These are phyloP conservation scores for Geophilus truncorum DNA, from an alignment of 2,888 invertebrate genomes.

Conservation along the genomic window DNA sequence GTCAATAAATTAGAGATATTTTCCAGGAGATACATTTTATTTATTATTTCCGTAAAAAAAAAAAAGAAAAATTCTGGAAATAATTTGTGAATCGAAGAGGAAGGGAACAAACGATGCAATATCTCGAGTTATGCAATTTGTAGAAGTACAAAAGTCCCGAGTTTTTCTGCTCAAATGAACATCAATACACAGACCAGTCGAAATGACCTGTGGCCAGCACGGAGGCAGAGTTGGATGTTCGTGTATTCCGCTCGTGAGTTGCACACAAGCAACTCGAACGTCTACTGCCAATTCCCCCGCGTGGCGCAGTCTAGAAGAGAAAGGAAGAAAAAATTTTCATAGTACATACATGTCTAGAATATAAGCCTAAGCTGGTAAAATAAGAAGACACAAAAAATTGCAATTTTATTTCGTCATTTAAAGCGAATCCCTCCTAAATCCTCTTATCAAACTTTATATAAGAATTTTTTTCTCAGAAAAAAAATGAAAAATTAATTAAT, in stretches of 20 bases:
- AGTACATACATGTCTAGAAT: not conserved
- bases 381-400: not conserved
- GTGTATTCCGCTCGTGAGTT: not conserved
- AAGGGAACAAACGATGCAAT: not conserved
- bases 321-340: not conserved
- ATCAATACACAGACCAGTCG: not conserved
- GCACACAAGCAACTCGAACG: not conserved
- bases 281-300: not conserved
- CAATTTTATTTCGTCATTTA: not conserved
- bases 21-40: no score
- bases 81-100: not conserved
- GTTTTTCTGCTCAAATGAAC: conserved; percentile 12
- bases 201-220: not conserved
- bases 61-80: no score
- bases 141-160: no score
- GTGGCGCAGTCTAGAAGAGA: not conserved
- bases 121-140: not conserved
- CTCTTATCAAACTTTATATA: no score
- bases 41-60: no score
- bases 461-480: no score
- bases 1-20: no score
- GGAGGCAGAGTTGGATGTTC: not conserved
- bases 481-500: no score
- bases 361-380: not conserved
- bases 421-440: no score